Conservation (phyloP, 2,113 vertebrate species). For the Hypanus sabinus region DNA sequence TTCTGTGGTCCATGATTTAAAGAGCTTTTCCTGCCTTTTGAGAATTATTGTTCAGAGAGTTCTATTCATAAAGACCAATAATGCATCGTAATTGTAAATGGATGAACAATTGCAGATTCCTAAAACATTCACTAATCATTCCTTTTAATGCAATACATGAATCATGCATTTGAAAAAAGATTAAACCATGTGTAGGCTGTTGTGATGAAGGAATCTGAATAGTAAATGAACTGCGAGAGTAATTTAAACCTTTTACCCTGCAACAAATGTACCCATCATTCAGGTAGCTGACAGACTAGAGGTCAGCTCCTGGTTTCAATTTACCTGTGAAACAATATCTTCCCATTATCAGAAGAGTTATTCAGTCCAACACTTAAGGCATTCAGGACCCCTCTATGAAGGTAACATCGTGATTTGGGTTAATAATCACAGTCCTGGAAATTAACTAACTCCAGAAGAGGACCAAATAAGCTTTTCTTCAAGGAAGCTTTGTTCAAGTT, state of each 20-base stretch:
- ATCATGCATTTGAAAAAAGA: background rate
- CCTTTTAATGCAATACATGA: background rate
- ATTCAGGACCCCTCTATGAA: background rate
- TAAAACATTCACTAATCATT: background rate
- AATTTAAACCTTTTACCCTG: background rate
- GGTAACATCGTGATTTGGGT: background rate
- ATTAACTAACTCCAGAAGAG: background rate
- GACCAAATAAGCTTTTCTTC: background rate
- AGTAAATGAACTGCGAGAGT: background rate
- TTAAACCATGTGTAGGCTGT: background rate
- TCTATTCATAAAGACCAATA: background rate
- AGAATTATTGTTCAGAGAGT: background rate
- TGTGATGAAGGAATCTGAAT: background rate
- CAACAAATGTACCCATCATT: background rate
- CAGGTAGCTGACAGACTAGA: background rate
- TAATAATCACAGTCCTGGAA: background rate
- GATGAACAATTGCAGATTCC: background rate
- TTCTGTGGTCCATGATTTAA: background rate
- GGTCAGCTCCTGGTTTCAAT: background rate
- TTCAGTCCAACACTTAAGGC: background rate
- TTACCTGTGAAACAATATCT: background rate
- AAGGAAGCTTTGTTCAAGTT: background rate
- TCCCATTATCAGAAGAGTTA: background rate
- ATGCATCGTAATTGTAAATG: background rate
- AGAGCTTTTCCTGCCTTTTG: background rate